Percentiles rank a stretch among this genome's conserved stretches.
Evolutionary conservation across 2,113 vertebrate genomes (phyloP).

Genomic region (Rhizomys pruinosus): DNA sequence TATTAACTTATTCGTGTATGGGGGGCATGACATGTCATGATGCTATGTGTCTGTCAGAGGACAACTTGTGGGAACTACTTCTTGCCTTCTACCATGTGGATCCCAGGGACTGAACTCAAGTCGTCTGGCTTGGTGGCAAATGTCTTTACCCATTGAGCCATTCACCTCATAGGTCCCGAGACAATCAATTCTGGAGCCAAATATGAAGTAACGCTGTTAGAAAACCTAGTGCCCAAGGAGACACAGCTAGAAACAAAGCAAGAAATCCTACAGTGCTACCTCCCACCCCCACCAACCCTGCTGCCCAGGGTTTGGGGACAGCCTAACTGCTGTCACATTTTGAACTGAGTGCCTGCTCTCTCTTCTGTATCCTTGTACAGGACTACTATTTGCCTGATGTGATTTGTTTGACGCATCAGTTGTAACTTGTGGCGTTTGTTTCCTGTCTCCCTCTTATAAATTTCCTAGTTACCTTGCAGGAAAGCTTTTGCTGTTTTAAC

Average conservation of each 20-base stretch:
- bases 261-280: neutral
- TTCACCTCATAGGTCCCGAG: neutral
- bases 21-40: neutral
- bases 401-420: too few relatives aligned
- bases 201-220: neutral
- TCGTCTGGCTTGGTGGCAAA: neutral
- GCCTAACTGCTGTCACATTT: too few relatives aligned
- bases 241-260: neutral
- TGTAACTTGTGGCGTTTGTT: too few relatives aligned
- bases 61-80: neutral
- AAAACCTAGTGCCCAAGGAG: neutral
- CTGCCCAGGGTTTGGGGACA: neutral
- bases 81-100: neutral
- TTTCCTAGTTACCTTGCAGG: too few relatives aligned
- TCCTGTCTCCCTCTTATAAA: too few relatives aligned
- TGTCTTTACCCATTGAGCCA: neutral
- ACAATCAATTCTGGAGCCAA: neutral
- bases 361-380: too few relatives aligned
- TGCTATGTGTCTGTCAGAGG: neutral
- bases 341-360: too few relatives aligned
- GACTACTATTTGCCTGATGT: too few relatives aligned
- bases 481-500: too few relatives aligned
- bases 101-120: neutral
- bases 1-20: neutral
- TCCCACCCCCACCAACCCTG: neutral